Evolutionary conservation across 92 coral and sea anemone genomes (phyloP).

Genomic region (Muricea muricata): DNA sequence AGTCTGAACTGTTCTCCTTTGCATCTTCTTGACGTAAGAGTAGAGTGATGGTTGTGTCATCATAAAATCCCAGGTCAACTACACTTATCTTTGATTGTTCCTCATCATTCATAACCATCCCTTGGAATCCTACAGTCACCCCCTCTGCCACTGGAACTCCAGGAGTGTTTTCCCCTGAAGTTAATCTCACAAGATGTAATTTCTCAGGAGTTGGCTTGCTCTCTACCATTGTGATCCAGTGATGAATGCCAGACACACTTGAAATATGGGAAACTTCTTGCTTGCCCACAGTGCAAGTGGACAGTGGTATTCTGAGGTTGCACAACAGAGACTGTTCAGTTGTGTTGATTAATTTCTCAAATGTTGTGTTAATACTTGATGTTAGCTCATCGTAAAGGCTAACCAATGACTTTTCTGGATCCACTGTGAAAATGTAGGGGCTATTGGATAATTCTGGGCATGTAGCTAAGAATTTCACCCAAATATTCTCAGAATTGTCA

Average conservation of each 20-base stretch:
- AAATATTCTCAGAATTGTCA: constrained; percentile 73
- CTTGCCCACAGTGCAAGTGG: constrained; percentile 23
- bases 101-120: background rate
- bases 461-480: constrained; percentile 73
- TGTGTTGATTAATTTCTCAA: constrained; percentile 65
- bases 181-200: constrained; percentile 48
- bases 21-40: constrained; percentile 12
- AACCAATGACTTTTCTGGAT: constrained; percentile 68
- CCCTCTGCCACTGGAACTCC: constrained; percentile 25
- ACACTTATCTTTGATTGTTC: constrained; percentile 10
- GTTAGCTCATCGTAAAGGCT: constrained; percentile 74
- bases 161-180: background rate
- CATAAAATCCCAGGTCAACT: constrained; percentile 22
- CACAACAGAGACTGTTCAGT: constrained; percentile 81
- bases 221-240: constrained; percentile 68
- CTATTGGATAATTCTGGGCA: constrained; percentile 70
- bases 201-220: constrained; percentile 46
- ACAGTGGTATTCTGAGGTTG: constrained; percentile 64
- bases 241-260: constrained; percentile 44
- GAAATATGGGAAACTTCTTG: constrained; percentile 62
- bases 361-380: constrained; percentile 61
- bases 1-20: background rate
- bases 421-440: constrained; percentile 72
- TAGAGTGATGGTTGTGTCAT: constrained; percentile 23
- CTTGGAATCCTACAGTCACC: constrained; percentile 28